Evolutionary conservation across 2,888 invertebrate species (phyloP).

Genomic region (Thereva unica): DNA sequence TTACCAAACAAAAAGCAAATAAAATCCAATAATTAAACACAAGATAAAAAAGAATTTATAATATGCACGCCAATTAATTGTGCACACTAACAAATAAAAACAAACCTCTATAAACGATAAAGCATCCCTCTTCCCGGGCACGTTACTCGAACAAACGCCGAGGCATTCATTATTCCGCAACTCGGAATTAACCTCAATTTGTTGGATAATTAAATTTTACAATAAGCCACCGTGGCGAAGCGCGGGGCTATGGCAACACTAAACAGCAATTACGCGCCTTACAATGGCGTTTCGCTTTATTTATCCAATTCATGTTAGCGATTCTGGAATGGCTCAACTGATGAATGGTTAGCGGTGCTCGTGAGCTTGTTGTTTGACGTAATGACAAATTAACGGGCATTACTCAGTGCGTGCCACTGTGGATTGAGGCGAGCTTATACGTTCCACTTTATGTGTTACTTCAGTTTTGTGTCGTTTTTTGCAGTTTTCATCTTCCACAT

Average conservation of each 20-base stretch:
- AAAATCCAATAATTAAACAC: too few species aligned
- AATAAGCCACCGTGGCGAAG: conserved; percentile 4
- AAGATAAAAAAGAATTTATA: too few species aligned
- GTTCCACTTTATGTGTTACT: not conserved
- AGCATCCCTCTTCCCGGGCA: too few species aligned
- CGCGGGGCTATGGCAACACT: conserved; percentile 20
- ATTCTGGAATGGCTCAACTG: conserved; percentile 29
- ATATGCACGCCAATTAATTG: too few species aligned
- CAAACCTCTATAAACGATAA: too few species aligned
- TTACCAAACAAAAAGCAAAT: too few species aligned
- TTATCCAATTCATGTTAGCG: conserved; percentile 26
- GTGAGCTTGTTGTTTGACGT: conserved; percentile 23
- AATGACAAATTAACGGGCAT: conserved; percentile 30
- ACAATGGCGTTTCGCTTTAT: conserved; percentile 29
- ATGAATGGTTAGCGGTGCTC: conserved; percentile 14
- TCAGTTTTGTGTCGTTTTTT: not conserved
- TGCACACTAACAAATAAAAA: too few species aligned
- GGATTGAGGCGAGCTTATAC: too few species aligned
- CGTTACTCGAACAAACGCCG: too few species aligned
- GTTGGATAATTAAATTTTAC: conserved; percentile 19
- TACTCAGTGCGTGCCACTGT: not conserved
- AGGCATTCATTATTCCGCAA: too few species aligned
- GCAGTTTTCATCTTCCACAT: too few species aligned
- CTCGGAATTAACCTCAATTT: not conserved
- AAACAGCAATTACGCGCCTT: conserved; percentile 23